Evolutionary conservation across 2,888 invertebrate genomes (phyloP).

Genomic region (Parnassius glacialis): DNA sequence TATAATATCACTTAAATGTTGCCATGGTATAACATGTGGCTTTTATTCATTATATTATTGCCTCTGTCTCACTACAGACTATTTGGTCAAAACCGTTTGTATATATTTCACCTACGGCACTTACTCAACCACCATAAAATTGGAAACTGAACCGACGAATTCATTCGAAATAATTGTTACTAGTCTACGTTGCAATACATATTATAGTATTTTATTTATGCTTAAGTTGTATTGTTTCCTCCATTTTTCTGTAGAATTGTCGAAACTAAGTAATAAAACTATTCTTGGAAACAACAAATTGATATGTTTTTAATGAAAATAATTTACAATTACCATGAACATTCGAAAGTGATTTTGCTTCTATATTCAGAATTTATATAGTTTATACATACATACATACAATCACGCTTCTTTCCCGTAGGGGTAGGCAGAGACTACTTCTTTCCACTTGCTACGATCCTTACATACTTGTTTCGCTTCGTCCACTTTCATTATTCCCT

Average conservation of each 20-base stretch:
- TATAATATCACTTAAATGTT: not conserved
- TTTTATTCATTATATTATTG: constrained; percentile 17
- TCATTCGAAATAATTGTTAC: constrained; percentile 55
- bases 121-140: constrained; percentile 77
- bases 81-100: constrained; percentile 30
- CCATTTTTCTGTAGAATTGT: not conserved
- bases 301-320: too few relatives aligned
- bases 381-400: too few relatives aligned
- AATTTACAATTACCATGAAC: too few relatives aligned
- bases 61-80: constrained; percentile 18
- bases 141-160: constrained; percentile 63
- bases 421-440: too few relatives aligned
- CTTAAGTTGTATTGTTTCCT: constrained; percentile 10
- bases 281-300: too few relatives aligned
- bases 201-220: constrained; percentile 24
- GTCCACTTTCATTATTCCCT: too few relatives aligned
- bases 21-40: not conserved
- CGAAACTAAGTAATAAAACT: too few relatives aligned
- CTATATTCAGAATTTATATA: too few relatives aligned
- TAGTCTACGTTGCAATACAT: constrained; percentile 37
- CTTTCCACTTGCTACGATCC: too few relatives aligned
- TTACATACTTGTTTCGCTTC: too few relatives aligned
- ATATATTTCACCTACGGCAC: constrained; percentile 42
- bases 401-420: too few relatives aligned
- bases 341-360: too few relatives aligned